Evolutionary conservation across 2,888 invertebrate genomes (phyloP), one percentile per base, ranked within the genome.

Genomic region (Pharmacophagus antenor): DNA sequence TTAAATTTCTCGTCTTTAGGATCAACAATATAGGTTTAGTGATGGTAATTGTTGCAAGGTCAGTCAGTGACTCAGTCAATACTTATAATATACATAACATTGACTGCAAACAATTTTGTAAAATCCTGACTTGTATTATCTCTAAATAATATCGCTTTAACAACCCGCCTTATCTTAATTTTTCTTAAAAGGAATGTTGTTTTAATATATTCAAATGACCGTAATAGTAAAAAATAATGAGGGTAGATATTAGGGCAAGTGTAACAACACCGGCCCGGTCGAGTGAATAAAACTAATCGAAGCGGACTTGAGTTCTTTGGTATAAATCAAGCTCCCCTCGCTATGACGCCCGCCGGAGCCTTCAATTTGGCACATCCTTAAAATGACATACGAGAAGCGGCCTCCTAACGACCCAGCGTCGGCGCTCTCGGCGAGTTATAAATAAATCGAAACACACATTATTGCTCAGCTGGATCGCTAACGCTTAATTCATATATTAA

Each of bases 361-460:
- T 90, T 90, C 90, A 90, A 90, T 90, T 90, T 90, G 87, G 88
- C 84, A 88, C 89, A 89, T 90, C 90, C 90, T 90, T 90, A 90
- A 90, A 90, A 90, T 90, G 90, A 90, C 89, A 90, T 86, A 89
- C 85, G 90, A 90, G 86, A 87, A 80, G 81, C 71, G 79, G 79
- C 74, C 78, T 80, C 83, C 82, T 90, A 88, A 90, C 88, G 89
- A 90, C 74, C 71, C 74, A 72, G 79, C 83, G 80, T 65, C 67
- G 65, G 63, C 64, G 62, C 66, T 60, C 61, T 62, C 65, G 46
- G 54, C 65, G 57, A 42, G 61, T 62, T 69, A 66, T 66, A 69
- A 68, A 67, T 68, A 66, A 68, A 60, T 56, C 55, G 46, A 65
- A 62, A 54, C 62, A 63, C 61, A 62, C 49, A 59, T 56, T 63